Evolutionary conservation across 2,888 invertebrate genomes (phyloP), one percentile per base, ranked within the genome.

Genomic region (Spodoptera picta): DNA sequence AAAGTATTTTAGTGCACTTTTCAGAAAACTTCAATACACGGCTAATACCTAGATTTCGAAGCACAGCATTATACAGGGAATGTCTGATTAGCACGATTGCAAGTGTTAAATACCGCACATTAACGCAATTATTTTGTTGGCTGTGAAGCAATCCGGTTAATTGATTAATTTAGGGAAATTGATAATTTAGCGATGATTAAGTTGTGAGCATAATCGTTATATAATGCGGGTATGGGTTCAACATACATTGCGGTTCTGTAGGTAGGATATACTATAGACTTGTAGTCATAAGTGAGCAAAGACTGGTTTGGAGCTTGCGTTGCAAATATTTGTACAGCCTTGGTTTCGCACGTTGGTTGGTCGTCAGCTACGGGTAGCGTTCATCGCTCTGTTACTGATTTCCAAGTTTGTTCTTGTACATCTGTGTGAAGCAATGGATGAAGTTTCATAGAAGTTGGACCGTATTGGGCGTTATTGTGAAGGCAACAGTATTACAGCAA

Each of bases 221-320:
- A 31, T 7, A 36, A 46, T 43, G 62, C 52, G 31, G 4, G 19
- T 53, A 4, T 49, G 52, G 57, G 57, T 46, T 12, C 67, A 53
- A 58, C 59, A 62, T 47, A 44, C 56, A 31, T 14, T 56, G 53
- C 27, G 48, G 36, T 53, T 45, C 42, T 68, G 41, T 45, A 47
- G 43, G 65, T 54, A 49, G 45, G 54, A 69, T 58, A 60, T 65
- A 62, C 52, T 71, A 43, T 64, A 72, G 68, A 77, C 77, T 76
- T 76, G 72, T 76, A 74, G 74, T 63, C 73, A 67, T 64, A 64
- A 66, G 60, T 56, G 14, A 31, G 48, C 59, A 53, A 46, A 75
- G 74, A 84, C 84, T 76, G 83, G 84, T 87, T 84, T 69, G 69
- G 75, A 73, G 77, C 69, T 66, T 60, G 67, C 60, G 61, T 58